Conservation (phyloP, 2,113 vertebrate species). For the Forbesichthys papilliferus region DNA sequence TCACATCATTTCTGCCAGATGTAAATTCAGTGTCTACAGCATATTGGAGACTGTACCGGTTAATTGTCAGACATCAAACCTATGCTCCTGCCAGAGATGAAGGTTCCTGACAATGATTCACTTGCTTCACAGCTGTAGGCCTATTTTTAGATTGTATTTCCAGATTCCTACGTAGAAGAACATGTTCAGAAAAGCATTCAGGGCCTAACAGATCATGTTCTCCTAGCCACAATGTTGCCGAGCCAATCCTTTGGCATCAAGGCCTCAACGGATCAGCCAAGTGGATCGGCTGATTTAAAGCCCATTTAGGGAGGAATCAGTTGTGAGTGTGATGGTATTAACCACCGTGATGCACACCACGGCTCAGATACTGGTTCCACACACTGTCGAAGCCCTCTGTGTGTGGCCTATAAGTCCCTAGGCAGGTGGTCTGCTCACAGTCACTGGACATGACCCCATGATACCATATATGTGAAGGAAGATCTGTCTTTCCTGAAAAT, state of each 20-base stretch:
- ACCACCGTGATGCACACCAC: constrained; percentile 41
- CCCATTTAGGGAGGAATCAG: constrained; percentile 48
- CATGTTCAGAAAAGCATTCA: constrained; percentile 17
- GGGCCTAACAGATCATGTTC: constrained; percentile 14
- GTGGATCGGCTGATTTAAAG: constrained; percentile 42
- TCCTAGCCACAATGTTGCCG: constrained; percentile 25
- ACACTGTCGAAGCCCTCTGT: constrained; percentile 6
- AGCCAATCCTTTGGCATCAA: constrained; percentile 19
- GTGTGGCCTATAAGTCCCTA: constrained; percentile 1
- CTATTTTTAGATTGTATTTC: too few species aligned
- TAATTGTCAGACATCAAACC: too few species aligned
- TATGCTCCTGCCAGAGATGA: too few species aligned
- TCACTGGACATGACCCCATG: constrained; percentile 2
- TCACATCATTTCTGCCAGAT: constrained; percentile 34
- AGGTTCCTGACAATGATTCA: too few species aligned
- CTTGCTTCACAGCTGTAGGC: too few species aligned
- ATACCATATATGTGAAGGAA: too few species aligned
- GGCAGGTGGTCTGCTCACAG: constrained; percentile 31
- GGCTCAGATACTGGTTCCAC: constrained; percentile 56
- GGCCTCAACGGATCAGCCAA: constrained; percentile 29
- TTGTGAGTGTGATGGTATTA: constrained; percentile 48
- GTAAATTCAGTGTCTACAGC: too few species aligned
- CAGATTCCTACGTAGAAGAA: too few species aligned
- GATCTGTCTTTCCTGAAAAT: too few species aligned
- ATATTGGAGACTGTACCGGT: too few species aligned